Conservation (phyloP, 2,797 vertebrate genomes). For the Jordanella pulchra region DNA sequence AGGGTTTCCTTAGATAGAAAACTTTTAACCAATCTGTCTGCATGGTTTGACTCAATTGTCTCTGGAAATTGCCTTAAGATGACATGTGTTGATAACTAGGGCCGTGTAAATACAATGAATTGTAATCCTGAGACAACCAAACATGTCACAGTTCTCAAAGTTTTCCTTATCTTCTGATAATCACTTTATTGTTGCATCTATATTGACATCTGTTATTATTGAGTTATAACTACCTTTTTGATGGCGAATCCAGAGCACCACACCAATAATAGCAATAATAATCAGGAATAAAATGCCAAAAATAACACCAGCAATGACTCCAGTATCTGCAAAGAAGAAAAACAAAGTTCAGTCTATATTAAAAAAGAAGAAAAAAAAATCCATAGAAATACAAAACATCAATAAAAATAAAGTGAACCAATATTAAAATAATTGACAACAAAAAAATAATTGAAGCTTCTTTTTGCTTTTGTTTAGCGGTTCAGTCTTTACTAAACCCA, state of each 20-base stretch:
- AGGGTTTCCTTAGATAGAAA: too few relatives aligned
- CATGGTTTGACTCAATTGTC: too few relatives aligned
- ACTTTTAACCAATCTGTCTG: too few relatives aligned
- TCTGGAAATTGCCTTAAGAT: too few relatives aligned
- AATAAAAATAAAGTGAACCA: background rate
- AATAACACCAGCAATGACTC: background rate
- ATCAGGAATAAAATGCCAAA: background rate
- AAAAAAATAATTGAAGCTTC: background rate
- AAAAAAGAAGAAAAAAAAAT: background rate
- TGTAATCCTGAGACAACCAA: too few relatives aligned
- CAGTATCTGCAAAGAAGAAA: background rate
- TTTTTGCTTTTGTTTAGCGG: background rate
- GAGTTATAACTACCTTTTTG: background rate
- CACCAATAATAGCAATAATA: fast-evolving
- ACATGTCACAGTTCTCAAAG: too few relatives aligned
- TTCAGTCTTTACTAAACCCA: background rate
- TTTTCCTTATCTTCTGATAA: too few relatives aligned
- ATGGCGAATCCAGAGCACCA: background rate
- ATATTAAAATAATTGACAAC: background rate
- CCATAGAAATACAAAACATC: too few relatives aligned
- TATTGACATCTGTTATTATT: too few relatives aligned
- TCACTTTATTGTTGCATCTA: too few relatives aligned
- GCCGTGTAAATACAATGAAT: too few relatives aligned
- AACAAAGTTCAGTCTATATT: background rate
- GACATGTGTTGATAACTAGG: too few relatives aligned